These are phyloP conservation scores for Brachyhypopomus gauderio DNA, from an alignment of 2,113 vertebrate genomes.

Conservation along the genomic window DNA sequence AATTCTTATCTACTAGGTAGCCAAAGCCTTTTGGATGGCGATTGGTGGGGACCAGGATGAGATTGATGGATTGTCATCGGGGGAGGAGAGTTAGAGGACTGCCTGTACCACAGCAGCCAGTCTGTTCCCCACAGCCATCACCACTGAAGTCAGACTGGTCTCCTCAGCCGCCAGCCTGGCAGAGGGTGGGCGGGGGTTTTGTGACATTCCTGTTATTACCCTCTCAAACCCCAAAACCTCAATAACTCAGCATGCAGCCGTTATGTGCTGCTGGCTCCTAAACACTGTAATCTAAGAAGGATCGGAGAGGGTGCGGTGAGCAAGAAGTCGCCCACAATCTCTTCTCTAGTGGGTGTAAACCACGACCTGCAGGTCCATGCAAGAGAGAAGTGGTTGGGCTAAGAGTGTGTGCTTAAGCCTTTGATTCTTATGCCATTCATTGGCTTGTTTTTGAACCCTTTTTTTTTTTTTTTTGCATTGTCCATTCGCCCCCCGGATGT, in stretches of 20 bases:
- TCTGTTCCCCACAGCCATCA: conserved; percentile 4
- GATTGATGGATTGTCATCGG: conserved; percentile 91
- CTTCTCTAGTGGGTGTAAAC: not conserved
- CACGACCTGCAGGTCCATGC: conserved; percentile 4
- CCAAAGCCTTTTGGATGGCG: conserved; percentile 98
- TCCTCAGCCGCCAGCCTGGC: not conserved
- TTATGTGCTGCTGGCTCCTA: conserved; percentile 41
- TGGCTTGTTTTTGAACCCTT: conserved; percentile 12
- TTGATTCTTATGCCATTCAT: not conserved
- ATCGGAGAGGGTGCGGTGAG: conserved; percentile 5
- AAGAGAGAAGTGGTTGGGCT: conserved; percentile 1
- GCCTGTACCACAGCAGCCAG: conserved; percentile 4
- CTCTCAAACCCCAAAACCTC: conserved; percentile 11
- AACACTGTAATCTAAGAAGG: conserved; percentile 34
- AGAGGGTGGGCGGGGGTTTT: conserved; percentile 5
- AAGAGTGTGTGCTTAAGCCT: not conserved
- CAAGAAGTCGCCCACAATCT: not conserved
- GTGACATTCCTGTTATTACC: conserved; percentile 9
- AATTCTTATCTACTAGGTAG: conserved; percentile 76
- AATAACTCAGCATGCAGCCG: conserved; percentile 9
- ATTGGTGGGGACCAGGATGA: conserved; percentile 96
- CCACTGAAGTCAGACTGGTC: not conserved
- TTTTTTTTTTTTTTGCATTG: not conserved
- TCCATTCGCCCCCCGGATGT: not conserved
- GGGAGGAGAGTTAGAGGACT: conserved; percentile 83